phyloP scores from a whole-genome alignment of 2,113 vertebrate genomes.

The Pitta sordida region DNA sequence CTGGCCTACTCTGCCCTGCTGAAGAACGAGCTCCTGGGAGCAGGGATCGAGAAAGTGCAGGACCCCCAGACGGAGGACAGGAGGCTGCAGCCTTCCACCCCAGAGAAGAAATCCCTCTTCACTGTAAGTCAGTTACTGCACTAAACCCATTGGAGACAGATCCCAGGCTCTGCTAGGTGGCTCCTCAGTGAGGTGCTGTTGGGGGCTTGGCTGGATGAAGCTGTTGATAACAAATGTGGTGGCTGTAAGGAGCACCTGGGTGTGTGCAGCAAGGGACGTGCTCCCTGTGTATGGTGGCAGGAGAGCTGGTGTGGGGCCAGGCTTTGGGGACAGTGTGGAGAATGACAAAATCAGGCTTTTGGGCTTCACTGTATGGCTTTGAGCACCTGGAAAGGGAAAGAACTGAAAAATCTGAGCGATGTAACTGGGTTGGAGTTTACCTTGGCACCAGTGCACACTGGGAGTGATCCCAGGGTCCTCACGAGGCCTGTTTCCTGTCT shows the following conservation, averaged over 20 bases:
- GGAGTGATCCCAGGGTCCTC: not conserved
- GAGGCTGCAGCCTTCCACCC: constrained; percentile 90
- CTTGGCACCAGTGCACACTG: not conserved
- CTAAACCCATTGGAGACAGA: not conserved
- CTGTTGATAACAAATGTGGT: not conserved
- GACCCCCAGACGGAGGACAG: constrained; percentile 96
- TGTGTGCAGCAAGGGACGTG: not conserved
- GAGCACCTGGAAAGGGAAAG: not conserved
- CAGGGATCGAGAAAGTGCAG: constrained; percentile 96
- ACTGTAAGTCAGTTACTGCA: constrained; percentile 72
- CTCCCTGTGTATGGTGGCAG: not conserved
- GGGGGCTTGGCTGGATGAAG: not conserved
- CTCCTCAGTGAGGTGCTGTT: rapidly evolving
- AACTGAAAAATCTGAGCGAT: not conserved
- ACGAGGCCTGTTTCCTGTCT: not conserved
- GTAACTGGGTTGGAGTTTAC: not conserved
- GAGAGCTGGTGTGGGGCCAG: not conserved
- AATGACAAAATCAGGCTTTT: not conserved
- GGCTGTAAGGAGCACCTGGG: not conserved
- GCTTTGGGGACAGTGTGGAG: not conserved
- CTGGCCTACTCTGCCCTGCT: constrained; percentile 95
- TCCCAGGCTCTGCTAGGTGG: not conserved
- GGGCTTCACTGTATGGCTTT: not conserved
- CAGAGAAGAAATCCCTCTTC: constrained; percentile 93
- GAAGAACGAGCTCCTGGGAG: constrained; percentile 94